Conservation (phyloP, 2,113 vertebrate species). For the Furnarius figulus region DNA sequence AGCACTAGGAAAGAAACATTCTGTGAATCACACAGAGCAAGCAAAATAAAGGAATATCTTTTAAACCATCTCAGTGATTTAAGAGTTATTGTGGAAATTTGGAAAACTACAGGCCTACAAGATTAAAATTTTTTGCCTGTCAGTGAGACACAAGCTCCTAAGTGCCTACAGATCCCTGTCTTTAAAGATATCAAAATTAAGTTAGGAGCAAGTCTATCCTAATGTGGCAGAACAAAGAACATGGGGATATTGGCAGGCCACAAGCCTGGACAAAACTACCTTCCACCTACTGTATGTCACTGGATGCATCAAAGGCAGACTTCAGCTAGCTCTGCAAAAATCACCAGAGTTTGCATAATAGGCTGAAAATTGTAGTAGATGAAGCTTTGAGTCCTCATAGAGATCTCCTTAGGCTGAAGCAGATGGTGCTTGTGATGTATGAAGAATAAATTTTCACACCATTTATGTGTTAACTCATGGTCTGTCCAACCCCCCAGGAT, state of each 20-base stretch:
- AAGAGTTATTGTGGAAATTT: not conserved
- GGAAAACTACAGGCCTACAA: not conserved
- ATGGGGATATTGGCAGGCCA: not conserved
- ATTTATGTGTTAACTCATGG: not conserved
- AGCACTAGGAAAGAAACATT: not conserved
- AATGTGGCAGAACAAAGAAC: not conserved
- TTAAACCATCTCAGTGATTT: not conserved
- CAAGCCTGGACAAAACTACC: not conserved
- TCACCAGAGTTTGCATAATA: not conserved
- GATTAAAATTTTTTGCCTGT: not conserved
- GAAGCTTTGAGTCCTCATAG: not conserved
- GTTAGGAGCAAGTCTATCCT: not conserved
- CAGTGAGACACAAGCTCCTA: not conserved
- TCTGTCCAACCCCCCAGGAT: rapidly evolving
- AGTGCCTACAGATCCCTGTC: not conserved
- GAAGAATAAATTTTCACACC: not conserved
- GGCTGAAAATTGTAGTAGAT: not conserved
- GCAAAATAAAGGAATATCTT: not conserved
- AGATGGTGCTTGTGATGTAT: not conserved
- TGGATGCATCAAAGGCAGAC: not conserved
- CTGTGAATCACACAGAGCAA: not conserved
- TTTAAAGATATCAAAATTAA: not conserved
- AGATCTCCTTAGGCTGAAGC: not conserved
- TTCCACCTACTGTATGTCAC: not conserved
- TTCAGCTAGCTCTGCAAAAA: not conserved